Evolutionary conservation across 2,113 vertebrate genomes (phyloP).

Genomic region (Motacilla alba): DNA sequence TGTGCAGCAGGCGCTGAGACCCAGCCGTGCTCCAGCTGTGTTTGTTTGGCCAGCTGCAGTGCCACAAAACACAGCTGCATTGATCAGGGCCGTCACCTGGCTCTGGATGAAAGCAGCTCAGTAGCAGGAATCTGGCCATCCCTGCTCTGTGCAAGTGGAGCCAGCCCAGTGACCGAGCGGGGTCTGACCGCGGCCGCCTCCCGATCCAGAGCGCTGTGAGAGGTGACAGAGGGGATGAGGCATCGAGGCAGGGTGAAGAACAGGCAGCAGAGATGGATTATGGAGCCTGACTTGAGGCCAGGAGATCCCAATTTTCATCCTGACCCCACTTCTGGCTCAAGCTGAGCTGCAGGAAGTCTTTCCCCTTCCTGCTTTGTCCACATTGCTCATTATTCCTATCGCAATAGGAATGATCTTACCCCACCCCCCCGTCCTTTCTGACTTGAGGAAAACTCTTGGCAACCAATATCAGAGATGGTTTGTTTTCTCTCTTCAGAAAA

Average conservation of each 20-base stretch:
- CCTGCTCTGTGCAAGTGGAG: background rate
- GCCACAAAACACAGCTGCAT: conserved; percentile 35
- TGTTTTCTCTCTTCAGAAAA: background rate
- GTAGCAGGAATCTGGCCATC: conserved; percentile 6
- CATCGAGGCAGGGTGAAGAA: background rate
- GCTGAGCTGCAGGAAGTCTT: background rate
- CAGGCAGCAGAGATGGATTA: background rate
- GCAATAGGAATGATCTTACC: background rate
- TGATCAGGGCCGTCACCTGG: background rate
- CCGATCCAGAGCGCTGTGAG: background rate
- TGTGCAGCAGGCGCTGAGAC: background rate
- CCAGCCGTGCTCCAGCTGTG: background rate
- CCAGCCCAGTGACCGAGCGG: accelerated
- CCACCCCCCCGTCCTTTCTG: background rate
- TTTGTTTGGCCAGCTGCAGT: conserved; percentile 4
- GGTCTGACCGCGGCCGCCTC: background rate
- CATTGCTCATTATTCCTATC: background rate
- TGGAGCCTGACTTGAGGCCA: background rate
- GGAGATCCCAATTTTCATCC: background rate
- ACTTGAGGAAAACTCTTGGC: conserved; percentile 15
- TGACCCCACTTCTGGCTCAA: background rate
- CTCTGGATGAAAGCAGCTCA: conserved; percentile 17
- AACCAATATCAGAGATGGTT: background rate
- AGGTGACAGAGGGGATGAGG: background rate
- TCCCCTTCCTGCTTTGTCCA: background rate